A percentile compares a stretch with the other conserved stretches of the same genome.
Conservation (phyloP, 2,797 vertebrate species). For the Tauraco hartlaubi region DNA sequence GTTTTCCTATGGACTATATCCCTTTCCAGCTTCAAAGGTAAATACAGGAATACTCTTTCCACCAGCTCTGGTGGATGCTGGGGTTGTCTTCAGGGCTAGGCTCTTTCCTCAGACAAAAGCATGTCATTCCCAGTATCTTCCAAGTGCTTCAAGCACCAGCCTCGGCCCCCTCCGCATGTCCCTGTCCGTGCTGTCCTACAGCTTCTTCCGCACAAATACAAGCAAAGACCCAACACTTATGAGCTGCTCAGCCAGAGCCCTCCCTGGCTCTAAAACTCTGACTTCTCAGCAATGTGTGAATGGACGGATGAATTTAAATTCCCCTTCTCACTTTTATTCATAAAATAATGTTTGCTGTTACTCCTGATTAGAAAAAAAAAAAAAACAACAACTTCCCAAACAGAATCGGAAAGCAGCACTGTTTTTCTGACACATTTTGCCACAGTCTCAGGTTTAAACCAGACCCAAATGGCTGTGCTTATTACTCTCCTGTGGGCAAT, state of each 20-base stretch:
- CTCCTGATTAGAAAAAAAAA: not conserved
- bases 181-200: not conserved
- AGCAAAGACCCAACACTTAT: not conserved
- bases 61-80: not conserved
- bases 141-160: not conserved
- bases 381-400: not conserved
- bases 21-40: not conserved
- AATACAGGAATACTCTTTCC: not conserved
- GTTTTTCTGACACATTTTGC: not conserved
- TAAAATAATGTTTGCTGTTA: not conserved
- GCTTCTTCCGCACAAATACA: not conserved
- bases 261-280: not conserved
- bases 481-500: slow-evolving; percentile 47
- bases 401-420: not conserved
- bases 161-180: not conserved
- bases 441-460: slow-evolving; percentile 16
- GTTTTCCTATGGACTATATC: not conserved
- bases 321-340: not conserved
- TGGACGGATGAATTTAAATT: not conserved
- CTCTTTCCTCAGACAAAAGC: not conserved
- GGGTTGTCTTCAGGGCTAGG: not conserved
- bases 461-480: not conserved
- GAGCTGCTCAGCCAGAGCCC: not conserved
- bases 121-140: not conserved
- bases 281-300: not conserved